Conservation (phyloP, 1,140 invertebrate species). For the Stegodyphus dumicola region DNA sequence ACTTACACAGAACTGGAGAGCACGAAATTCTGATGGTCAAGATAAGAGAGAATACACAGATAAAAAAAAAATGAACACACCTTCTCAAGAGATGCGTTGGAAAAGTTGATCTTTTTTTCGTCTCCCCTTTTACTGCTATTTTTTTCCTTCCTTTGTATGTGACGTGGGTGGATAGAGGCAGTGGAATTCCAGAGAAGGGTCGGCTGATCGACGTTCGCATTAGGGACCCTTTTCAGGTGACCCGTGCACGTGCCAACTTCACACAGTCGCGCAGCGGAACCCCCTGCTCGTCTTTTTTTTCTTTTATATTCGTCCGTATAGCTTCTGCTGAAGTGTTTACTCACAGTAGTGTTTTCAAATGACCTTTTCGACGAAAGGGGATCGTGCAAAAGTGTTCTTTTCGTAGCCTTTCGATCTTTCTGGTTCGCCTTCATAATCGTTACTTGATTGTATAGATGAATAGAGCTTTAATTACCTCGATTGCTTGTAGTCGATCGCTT, state of each 20-base stretch:
- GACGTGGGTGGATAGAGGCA: not conserved
- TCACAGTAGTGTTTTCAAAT: slow-evolving; percentile 33
- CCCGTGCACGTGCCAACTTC: slow-evolving; percentile 51
- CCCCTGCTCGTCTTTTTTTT: slow-evolving; percentile 14
- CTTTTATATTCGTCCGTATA: slow-evolving; percentile 8
- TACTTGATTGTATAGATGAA: too few species aligned
- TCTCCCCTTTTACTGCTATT: not conserved
- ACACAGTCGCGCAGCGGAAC: slow-evolving; percentile 34
- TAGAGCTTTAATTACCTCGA: too few species aligned
- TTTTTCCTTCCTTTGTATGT: slow-evolving; percentile 8
- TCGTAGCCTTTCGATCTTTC: too few species aligned
- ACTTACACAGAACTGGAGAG: slow-evolving; percentile 3
- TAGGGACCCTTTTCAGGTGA: slow-evolving; percentile 61
- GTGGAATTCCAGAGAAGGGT: slow-evolving; percentile 6
- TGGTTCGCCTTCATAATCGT: too few species aligned
- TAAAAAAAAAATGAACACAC: not conserved
- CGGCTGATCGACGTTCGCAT: slow-evolving; percentile 59
- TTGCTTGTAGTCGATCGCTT: too few species aligned
- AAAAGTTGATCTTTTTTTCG: not conserved
- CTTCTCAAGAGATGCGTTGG: not conserved
- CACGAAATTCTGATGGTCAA: not conserved
- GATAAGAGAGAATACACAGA: not conserved
- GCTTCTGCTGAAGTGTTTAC: slow-evolving; percentile 15
- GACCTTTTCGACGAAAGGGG: slow-evolving; percentile 12
- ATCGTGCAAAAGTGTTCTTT: not conserved